Base-by-base conservation (phyloP, 1,140 invertebrate species). In the Lanistes nyassanus region DNA sequence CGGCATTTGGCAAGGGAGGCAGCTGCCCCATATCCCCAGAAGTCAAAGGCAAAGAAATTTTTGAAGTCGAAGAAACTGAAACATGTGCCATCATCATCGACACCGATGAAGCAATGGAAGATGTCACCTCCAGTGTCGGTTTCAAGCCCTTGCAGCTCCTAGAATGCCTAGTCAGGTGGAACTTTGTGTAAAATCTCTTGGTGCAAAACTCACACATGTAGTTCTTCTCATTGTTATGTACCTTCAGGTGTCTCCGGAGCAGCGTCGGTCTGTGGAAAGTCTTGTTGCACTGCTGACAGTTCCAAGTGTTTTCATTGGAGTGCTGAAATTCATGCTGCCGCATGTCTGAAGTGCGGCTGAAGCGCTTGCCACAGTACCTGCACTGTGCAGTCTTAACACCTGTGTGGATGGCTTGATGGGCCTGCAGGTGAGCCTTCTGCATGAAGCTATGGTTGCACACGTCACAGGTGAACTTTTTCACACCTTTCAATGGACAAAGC, bases 381-480 rank as follows among this genome's bases (percentile, higher is more conserved):
- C 91, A 92, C 53, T 89, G 86, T 72, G 90, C 90, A 36, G 88
- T 88, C 75, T 90, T 91, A 67, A 88, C 89, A 60, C 85, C 86
- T 31, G 91, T 88, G 62, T 92, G 91, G 74, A 86, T 88, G 62
- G 90, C 82, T 69, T 89, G 86, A 77, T 92, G 91, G 55, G 88
- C 88, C 64, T 88, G 85, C 26, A 92, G 82, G 65, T 91, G 89
- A 74, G 89, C 89, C 79, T 88, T 89, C 79, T 92, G 91, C 76
- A 90, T 90, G 80, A 92, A 92, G 0, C 88, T 88, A 83, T 90
- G 90, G 75, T 86, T 86, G 80, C 92, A 92, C 37, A 91, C 84
- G 81, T 90, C 82, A 79, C 92, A 92, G 0, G 87, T 86, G 80
- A 91, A 91, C 2, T 90, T 90, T 81, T 76, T 80, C 67, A 81